Conservation (phyloP, 2,797 vertebrate genomes). For the Neomorphus geoffroyi region DNA sequence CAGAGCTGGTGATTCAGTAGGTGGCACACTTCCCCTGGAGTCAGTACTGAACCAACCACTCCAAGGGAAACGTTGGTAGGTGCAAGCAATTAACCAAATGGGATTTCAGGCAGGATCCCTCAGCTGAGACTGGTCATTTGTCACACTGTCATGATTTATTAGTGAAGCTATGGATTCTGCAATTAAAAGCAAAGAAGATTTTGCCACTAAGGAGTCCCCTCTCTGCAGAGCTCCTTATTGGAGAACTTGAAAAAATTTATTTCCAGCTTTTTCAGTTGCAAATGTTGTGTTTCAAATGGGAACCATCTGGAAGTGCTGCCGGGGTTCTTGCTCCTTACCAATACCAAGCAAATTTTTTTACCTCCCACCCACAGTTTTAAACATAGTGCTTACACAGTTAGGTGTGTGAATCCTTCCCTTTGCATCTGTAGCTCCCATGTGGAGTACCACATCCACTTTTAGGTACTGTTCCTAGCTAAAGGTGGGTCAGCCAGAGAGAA, state of each 20-base stretch:
- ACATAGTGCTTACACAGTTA: background rate
- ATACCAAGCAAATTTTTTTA: background rate
- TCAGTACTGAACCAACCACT: background rate
- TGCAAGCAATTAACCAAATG: constrained; percentile 25
- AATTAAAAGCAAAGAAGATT: background rate
- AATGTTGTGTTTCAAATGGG: background rate
- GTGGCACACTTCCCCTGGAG: constrained; percentile 60
- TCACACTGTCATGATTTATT: constrained; percentile 28
- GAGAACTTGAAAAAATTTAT: background rate
- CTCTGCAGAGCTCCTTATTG: background rate
- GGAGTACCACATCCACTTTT: background rate
- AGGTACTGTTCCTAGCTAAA: background rate
- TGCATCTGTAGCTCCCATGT: background rate
- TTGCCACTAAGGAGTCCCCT: background rate
- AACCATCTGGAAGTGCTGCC: background rate
- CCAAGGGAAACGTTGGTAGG: background rate
- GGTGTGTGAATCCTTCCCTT: background rate
- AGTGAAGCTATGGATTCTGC: background rate
- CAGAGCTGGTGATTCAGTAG: constrained; percentile 66
- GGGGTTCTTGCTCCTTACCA: background rate
- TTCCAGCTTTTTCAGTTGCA: background rate
- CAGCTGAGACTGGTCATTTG: background rate
- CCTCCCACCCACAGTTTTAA: background rate
- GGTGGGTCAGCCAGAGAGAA: background rate
- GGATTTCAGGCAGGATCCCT: constrained; percentile 3